Percentiles rank a stretch among this genome's conserved stretches.
Evolutionary conservation across 2,888 invertebrate species (phyloP).

Genomic region (Temnothorax unifasciatus): DNA sequence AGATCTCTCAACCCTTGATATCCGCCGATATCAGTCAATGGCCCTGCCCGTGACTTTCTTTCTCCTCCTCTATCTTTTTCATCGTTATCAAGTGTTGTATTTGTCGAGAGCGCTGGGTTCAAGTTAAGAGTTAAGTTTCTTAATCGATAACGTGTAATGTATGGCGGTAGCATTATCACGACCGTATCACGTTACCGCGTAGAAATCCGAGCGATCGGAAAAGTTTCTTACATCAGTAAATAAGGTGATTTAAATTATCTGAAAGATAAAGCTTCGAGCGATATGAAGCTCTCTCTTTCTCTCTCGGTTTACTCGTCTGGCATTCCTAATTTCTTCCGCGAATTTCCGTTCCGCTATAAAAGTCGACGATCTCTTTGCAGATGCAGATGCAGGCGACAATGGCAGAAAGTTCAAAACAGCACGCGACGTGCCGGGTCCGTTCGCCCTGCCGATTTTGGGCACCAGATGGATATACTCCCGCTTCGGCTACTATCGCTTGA

Average conservation of each 20-base stretch:
- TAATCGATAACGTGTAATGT: background rate
- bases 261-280: background rate
- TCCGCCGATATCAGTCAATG: constrained; percentile 22
- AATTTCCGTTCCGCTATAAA: background rate
- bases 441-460: constrained; percentile 91
- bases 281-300: background rate
- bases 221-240: background rate
- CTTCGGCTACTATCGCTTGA: constrained; percentile 89
- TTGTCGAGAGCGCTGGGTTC: background rate
- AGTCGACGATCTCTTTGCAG: background rate
- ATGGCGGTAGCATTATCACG: background rate
- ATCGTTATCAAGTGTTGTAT: constrained; percentile 11
- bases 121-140: background rate
- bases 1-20: background rate
- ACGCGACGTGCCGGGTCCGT: constrained; percentile 91
- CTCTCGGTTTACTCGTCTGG: background rate
- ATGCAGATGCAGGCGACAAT: constrained; percentile 47
- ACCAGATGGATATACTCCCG: constrained; percentile 93
- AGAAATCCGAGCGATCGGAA: background rate
- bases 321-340: background rate
- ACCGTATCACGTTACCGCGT: background rate
- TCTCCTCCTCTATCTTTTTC: background rate
- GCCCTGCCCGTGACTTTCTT: background rate
- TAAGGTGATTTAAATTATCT: background rate
- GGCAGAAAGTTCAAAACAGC: constrained; percentile 74